Evolutionary conservation across 2,113 vertebrate species (phyloP).

Genomic region (Tetrax tetrax): DNA sequence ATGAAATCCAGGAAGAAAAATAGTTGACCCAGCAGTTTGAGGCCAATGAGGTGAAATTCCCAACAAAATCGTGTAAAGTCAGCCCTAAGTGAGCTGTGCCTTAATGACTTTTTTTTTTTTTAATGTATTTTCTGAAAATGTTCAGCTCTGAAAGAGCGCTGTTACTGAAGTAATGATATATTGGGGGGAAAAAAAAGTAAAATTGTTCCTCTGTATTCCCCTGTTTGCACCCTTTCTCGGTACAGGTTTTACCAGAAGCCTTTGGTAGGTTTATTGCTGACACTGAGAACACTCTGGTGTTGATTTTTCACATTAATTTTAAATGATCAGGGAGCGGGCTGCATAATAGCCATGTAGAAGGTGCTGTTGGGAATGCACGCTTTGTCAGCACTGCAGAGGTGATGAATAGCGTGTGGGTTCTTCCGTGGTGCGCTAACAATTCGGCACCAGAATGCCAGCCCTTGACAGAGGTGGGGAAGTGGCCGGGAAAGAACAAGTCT

Average conservation of each 20-base stretch:
- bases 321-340: background rate
- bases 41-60: background rate
- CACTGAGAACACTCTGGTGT: background rate
- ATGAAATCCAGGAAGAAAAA: conserved; percentile 8
- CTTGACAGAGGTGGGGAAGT: background rate
- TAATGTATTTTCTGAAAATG: background rate
- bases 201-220: background rate
- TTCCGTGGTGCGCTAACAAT: background rate
- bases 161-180: background rate
- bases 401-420: background rate
- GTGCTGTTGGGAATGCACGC: background rate
- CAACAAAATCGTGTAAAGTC: background rate
- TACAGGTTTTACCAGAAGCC: background rate
- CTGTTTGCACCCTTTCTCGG: background rate
- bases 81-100: background rate
- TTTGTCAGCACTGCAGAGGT: background rate
- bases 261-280: background rate
- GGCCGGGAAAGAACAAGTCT: background rate
- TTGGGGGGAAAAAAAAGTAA: background rate
- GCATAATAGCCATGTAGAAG: background rate
- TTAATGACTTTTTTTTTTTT: background rate
- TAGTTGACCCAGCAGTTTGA: conserved; percentile 1
- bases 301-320: background rate
- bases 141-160: background rate
- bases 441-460: background rate